Percentiles rank a stretch among this genome's conserved stretches.
Conservation (phyloP, 1,140 invertebrate species). For the Carcinoscorpius rotundicauda region DNA sequence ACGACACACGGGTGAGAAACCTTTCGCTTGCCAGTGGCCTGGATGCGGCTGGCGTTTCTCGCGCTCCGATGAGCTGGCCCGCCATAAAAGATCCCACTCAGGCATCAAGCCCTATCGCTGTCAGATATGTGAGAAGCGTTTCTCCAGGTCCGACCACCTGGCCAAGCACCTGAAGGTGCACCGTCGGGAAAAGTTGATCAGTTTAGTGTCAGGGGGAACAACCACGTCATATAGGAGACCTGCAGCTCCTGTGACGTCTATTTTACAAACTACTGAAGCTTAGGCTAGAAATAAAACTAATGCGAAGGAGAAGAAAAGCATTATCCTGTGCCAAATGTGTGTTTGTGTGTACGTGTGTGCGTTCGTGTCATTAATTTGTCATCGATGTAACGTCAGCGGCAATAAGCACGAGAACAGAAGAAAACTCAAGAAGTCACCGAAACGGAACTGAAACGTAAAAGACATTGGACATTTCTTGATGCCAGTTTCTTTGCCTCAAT, state of each 20-base stretch:
- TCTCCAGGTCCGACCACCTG: slow-evolving; percentile 78
- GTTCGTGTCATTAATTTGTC: no score
- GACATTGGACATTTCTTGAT: no score
- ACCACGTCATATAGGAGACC: background rate
- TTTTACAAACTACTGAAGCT: no score
- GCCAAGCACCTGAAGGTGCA: slow-evolving; percentile 82
- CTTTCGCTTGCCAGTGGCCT: slow-evolving; percentile 78
- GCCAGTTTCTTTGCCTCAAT: no score
- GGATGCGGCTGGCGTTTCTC: slow-evolving; percentile 91
- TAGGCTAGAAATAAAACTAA: no score
- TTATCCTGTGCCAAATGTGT: no score
- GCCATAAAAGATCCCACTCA: slow-evolving; percentile 65
- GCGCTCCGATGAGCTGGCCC: slow-evolving; percentile 78
- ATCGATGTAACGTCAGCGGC: no score
- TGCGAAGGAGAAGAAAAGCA: no score
- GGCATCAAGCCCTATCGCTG: slow-evolving; percentile 79
- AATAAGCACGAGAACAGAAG: no score
- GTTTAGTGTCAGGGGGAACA: background rate
- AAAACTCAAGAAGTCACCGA: no score
- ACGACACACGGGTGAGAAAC: slow-evolving; percentile 88
- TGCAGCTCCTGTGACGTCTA: background rate
- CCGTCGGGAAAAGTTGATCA: slow-evolving; percentile 19
- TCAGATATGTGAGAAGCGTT: slow-evolving; percentile 65
- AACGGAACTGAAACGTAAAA: no score
- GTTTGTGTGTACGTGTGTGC: no score